Evolutionary conservation across 2,888 invertebrate species (phyloP).

Genomic region (Oxycera nigricornis): DNA sequence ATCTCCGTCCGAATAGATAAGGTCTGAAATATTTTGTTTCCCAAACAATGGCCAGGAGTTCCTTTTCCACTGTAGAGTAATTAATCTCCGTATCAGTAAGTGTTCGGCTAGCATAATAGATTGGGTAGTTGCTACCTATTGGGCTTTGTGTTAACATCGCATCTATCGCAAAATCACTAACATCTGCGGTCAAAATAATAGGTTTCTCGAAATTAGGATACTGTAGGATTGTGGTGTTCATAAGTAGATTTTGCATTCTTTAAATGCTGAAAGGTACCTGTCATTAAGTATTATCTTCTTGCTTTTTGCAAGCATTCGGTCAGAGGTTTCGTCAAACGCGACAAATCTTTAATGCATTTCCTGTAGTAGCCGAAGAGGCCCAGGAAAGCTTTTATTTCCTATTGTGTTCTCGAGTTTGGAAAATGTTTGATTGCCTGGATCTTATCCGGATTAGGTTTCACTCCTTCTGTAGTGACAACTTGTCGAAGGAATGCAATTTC

Average conservation of each 20-base stretch:
- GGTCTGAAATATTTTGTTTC: background rate
- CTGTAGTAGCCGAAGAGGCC: too few relatives aligned
- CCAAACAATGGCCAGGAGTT: constrained; percentile 21
- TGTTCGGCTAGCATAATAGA: constrained; percentile 1
- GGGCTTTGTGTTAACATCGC: constrained; percentile 22
- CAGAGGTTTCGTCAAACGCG: too few relatives aligned
- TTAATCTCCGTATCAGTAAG: background rate
- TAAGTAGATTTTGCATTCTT: constrained; percentile 4
- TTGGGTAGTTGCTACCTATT: background rate
- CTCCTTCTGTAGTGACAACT: background rate
- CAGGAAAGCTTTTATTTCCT: too few relatives aligned
- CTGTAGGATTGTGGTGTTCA: background rate
- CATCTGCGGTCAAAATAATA: constrained; percentile 24
- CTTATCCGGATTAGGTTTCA: background rate
- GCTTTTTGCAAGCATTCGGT: background rate
- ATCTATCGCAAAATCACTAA: constrained; percentile 2
- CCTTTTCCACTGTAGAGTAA: constrained; percentile 3
- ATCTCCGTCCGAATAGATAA: constrained; percentile 51
- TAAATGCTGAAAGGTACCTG: background rate
- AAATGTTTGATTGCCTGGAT: too few relatives aligned
- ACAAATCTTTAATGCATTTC: too few relatives aligned
- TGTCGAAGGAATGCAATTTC: constrained; percentile 38
- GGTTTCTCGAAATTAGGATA: constrained; percentile 17
- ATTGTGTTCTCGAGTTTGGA: too few relatives aligned
- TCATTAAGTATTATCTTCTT: background rate